A percentile compares a stretch with the other conserved stretches of the same genome.
These are phyloP conservation scores for Amphibalanus amphitrite DNA, from an alignment of 1,140 invertebrate genomes.

Conservation along the genomic window DNA sequence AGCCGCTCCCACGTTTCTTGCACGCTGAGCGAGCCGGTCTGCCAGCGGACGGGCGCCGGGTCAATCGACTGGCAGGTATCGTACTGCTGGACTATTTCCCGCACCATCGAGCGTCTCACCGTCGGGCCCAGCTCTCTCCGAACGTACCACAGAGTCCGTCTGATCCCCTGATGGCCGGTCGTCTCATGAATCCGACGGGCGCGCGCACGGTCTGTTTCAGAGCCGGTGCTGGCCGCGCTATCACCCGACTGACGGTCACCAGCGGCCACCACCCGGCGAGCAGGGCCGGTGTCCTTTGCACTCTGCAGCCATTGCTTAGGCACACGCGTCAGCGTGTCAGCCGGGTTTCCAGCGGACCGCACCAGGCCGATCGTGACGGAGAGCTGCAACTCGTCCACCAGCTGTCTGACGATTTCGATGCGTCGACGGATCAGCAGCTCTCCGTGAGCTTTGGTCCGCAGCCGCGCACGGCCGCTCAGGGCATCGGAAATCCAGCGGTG, in stretches of 20 bases:
- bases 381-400: constrained; percentile 5
- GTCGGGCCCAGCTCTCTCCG: neutral
- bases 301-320: neutral
- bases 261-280: neutral
- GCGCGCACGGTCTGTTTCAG: neutral
- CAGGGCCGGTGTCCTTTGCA: neutral
- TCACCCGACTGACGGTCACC: neutral
- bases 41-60: neutral
- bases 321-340: constrained; percentile 9
- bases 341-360: neutral
- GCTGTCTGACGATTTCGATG: neutral
- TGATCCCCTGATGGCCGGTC: neutral
- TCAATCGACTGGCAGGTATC: neutral
- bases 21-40: neutral
- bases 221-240: neutral
- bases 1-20: neutral
- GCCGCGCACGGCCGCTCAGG: constrained; percentile 4
- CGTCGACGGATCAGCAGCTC: constrained; percentile 3
- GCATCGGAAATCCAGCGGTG: constrained; percentile 6
- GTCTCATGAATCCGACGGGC: neutral
- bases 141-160: neutral
- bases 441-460: constrained; percentile 1
- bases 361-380: neutral
- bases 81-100: neutral
- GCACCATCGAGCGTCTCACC: neutral